These are phyloP conservation scores for Pseudorhiza aurosa DNA, from an alignment of 30 jellyfish, hydroid and myxozoan genomes.

Conservation along the genomic window DNA sequence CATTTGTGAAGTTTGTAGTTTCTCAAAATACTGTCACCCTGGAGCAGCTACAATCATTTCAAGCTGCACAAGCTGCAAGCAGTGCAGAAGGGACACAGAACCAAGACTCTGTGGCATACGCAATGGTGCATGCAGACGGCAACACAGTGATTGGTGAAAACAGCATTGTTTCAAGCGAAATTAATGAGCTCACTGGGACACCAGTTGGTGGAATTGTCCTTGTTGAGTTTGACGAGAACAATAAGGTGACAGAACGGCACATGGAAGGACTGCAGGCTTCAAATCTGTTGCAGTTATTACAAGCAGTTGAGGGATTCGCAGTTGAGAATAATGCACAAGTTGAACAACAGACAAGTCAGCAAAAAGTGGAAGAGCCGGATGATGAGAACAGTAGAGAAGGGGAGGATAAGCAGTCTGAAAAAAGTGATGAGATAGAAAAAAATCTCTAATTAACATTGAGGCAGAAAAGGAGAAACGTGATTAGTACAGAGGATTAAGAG, in stretches of 20 bases:
- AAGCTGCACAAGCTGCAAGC: conserved; percentile 28
- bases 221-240: conserved; percentile 60
- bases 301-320: conserved; percentile 68
- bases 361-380: not conserved
- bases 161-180: conserved; percentile 40
- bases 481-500: too few species aligned
- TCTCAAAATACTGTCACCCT: conserved; percentile 50
- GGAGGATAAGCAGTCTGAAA: not conserved
- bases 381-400: not conserved
- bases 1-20: conserved; percentile 67
- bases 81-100: not conserved
- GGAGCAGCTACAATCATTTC: conserved; percentile 52
- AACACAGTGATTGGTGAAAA: conserved; percentile 24
- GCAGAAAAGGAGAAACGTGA: too few species aligned
- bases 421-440: not conserved
- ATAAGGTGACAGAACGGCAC: conserved; percentile 61
- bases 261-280: conserved; percentile 71
- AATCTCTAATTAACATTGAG: not conserved
- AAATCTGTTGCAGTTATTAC: conserved; percentile 54
- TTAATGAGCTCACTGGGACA: conserved; percentile 19
- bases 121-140: conserved; percentile 62
- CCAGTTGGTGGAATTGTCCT: conserved; percentile 65
- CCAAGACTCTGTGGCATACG: conserved; percentile 33
- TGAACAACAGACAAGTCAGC: not conserved
- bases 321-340: conserved; percentile 14